Evolutionary conservation across 1,140 invertebrate species (phyloP).

Genomic region (Drosophila serrata): DNA sequence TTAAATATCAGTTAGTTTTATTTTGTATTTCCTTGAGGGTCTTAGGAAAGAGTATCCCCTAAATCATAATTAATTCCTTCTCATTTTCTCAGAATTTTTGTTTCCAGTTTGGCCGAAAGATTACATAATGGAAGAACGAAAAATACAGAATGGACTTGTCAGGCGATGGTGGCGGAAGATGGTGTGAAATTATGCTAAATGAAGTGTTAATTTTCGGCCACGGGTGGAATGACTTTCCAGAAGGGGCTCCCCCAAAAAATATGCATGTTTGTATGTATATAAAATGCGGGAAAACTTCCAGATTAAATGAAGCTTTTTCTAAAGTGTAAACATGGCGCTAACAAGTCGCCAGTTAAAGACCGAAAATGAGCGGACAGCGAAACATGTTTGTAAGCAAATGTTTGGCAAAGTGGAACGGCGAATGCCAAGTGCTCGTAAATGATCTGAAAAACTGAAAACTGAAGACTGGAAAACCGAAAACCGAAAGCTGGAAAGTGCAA

Average conservation of each 20-base stretch:
- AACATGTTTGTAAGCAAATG: conserved; percentile 82
- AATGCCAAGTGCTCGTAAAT: conserved; percentile 51
- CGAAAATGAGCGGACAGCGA: conserved; percentile 59
- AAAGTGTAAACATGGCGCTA: conserved; percentile 71
- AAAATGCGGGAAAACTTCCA: conserved; percentile 12
- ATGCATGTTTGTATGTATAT: not conserved
- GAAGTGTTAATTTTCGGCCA: conserved; percentile 69
- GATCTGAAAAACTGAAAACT: conserved; percentile 34
- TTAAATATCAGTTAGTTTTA: not conserved
- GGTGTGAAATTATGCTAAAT: conserved; percentile 74
- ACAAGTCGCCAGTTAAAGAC: conserved; percentile 44
- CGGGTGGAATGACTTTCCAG: conserved; percentile 9
- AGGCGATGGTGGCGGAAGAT: conserved; percentile 35
- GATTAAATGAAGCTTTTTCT: conserved; percentile 30
- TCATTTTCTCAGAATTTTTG: not conserved
- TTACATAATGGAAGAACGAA: conserved; percentile 39
- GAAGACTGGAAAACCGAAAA: conserved; percentile 28
- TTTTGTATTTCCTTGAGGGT: not conserved
- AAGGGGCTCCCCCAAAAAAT: not conserved
- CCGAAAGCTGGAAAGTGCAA: conserved; percentile 60
- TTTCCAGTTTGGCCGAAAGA: conserved; percentile 12
- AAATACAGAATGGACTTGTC: conserved; percentile 22
- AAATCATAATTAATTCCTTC: not conserved
- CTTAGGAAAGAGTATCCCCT: conserved; percentile 3
- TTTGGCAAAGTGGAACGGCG: conserved; percentile 69